Evolutionary conservation across 2,113 vertebrate species (phyloP).

Genomic region (Garra rufa): DNA sequence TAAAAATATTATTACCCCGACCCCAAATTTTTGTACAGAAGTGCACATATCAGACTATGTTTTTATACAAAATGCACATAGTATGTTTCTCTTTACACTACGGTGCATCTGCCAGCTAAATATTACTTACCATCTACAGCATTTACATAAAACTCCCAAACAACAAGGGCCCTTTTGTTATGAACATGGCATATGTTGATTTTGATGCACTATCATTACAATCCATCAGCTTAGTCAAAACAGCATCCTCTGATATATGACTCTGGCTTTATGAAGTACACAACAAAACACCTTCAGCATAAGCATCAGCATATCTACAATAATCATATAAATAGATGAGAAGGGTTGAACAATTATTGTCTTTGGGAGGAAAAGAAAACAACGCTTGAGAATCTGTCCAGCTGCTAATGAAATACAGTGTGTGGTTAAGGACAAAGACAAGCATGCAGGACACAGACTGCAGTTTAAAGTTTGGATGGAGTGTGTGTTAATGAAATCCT

Average conservation of each 20-base stretch:
- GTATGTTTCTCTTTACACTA: background rate
- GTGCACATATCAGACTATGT: no score
- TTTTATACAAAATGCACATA: background rate
- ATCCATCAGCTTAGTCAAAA: background rate
- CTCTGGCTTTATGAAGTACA: background rate
- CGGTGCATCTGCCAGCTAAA: background rate
- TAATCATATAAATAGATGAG: background rate
- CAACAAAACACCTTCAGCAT: background rate
- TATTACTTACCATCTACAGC: background rate
- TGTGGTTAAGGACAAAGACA: background rate
- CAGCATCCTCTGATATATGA: background rate
- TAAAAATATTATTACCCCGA: background rate
- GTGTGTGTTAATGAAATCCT: no score
- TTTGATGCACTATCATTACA: background rate
- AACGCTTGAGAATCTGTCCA: background rate
- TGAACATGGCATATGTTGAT: background rate
- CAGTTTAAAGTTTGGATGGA: background rate
- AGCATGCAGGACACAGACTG: constrained; percentile 5
- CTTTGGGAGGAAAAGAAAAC: background rate
- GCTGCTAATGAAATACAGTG: background rate
- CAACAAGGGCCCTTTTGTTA: background rate
- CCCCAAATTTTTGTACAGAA: background rate
- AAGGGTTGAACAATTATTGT: background rate
- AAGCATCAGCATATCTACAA: background rate
- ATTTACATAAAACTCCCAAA: background rate